These are phyloP conservation scores for Laterallus jamaicensis DNA, from an alignment of 2,113 vertebrate genomes.

Conservation along the genomic window DNA sequence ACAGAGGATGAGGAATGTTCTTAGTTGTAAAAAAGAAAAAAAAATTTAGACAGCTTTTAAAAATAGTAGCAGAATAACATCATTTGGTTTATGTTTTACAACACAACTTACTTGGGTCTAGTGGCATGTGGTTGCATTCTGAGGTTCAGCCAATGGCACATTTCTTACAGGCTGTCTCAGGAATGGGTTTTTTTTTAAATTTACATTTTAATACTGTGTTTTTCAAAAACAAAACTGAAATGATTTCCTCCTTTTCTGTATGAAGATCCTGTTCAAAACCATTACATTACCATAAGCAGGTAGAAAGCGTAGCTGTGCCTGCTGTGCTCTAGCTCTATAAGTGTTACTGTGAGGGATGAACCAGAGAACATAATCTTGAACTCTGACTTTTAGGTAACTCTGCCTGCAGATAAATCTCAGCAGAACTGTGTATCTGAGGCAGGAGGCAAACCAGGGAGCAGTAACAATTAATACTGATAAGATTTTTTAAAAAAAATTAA, in stretches of 20 bases:
- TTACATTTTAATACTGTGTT: not conserved
- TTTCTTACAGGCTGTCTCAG: not conserved
- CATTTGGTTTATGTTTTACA: constrained; percentile 15
- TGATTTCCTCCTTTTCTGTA: not conserved
- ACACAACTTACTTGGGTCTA: not conserved
- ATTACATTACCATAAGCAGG: not conserved
- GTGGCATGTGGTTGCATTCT: not conserved
- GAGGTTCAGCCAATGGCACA: not conserved
- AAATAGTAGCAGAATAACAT: constrained; percentile 9
- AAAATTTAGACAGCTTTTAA: constrained; percentile 51
- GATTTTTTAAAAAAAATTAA: not conserved
- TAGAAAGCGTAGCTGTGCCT: not conserved
- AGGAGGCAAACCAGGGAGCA: not conserved
- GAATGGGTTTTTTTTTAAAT: not conserved
- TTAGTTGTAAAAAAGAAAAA: constrained; percentile 14
- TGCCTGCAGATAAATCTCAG: not conserved
- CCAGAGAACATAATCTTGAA: not conserved
- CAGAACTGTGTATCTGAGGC: not conserved
- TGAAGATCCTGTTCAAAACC: not conserved
- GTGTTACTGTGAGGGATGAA: not conserved
- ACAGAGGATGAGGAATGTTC: constrained; percentile 7
- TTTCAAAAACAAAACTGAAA: not conserved
- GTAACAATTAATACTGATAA: not conserved
- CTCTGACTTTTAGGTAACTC: not conserved
- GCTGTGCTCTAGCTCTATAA: not conserved